Percentiles rank a stretch among this genome's conserved stretches.
These are phyloP conservation scores for Tapirus indicus DNA, from an alignment of 2,797 vertebrate species.

Conservation along the genomic window DNA sequence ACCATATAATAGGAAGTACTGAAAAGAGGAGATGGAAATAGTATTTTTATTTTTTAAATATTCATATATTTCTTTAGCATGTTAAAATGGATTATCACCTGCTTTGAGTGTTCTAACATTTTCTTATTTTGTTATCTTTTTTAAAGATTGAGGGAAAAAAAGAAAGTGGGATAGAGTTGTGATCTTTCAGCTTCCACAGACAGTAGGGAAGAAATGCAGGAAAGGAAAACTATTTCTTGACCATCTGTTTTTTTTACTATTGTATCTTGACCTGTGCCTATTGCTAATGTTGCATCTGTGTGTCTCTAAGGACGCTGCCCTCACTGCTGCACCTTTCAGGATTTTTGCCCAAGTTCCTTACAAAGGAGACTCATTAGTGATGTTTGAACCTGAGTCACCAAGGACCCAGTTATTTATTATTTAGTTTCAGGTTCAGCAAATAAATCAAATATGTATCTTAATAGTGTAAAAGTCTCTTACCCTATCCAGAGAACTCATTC, in stretches of 20 bases:
- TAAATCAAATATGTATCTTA: slow-evolving; percentile 8
- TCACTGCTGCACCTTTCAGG: background rate
- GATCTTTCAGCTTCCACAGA: background rate
- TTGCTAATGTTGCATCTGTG: background rate
- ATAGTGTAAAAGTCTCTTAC: background rate
- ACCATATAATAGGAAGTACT: background rate
- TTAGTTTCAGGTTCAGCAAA: slow-evolving; percentile 17
- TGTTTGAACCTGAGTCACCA: background rate
- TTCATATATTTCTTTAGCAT: background rate
- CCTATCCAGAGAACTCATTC: background rate
- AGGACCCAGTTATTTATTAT: slow-evolving; percentile 52
- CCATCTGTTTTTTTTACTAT: background rate
- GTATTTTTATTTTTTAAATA: background rate
- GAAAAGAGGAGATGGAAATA: background rate
- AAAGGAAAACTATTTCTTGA: background rate
- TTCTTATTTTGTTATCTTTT: background rate
- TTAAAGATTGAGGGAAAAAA: background rate
- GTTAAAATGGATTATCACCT: background rate
- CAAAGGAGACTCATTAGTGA: slow-evolving; percentile 43
- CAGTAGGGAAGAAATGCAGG: background rate
- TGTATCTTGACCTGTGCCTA: background rate
- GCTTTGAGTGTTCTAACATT: background rate
- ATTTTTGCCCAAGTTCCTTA: slow-evolving; percentile 36
- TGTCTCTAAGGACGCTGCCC: slow-evolving; percentile 51
- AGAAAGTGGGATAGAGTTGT: background rate